Conservation (phyloP, 2,113 vertebrate species). For the Apaloderma vittatum region DNA sequence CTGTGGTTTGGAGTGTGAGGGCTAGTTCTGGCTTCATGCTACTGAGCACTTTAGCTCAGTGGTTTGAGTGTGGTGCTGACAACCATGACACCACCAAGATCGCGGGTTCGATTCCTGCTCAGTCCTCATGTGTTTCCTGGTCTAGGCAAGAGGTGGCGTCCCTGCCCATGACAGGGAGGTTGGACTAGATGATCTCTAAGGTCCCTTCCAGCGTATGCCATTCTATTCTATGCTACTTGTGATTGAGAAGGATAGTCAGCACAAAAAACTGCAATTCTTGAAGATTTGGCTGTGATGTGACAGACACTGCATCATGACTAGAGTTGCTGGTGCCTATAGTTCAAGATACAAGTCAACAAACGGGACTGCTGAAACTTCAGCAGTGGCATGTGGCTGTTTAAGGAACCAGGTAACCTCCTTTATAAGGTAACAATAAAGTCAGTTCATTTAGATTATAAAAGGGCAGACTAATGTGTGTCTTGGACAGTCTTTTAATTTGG, state of each 20-base stretch:
- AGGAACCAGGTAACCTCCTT: neutral
- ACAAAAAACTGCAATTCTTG: neutral
- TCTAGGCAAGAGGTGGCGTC: too few species aligned
- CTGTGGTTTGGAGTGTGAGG: neutral
- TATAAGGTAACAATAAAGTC: neutral
- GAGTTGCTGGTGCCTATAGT: neutral
- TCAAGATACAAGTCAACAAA: neutral
- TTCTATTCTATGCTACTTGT: too few species aligned
- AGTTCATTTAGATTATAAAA: neutral
- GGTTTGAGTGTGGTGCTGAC: too few species aligned
- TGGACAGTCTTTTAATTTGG: neutral
- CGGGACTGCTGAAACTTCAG: neutral
- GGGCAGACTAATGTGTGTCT: neutral
- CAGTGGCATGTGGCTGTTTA: neutral
- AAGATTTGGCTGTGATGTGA: neutral
- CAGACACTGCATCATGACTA: fast-evolving
- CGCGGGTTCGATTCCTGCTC: too few species aligned
- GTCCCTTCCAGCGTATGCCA: too few species aligned
- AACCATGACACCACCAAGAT: too few species aligned
- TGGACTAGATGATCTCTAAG: too few species aligned
- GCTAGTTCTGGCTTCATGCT: neutral
- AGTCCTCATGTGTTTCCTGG: too few species aligned
- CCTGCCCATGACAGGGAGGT: too few species aligned
- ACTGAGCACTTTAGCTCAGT: too few species aligned
- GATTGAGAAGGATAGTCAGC: neutral